Base-by-base conservation (phyloP, 2,888 invertebrate species). In the Pterostichus niger region DNA sequence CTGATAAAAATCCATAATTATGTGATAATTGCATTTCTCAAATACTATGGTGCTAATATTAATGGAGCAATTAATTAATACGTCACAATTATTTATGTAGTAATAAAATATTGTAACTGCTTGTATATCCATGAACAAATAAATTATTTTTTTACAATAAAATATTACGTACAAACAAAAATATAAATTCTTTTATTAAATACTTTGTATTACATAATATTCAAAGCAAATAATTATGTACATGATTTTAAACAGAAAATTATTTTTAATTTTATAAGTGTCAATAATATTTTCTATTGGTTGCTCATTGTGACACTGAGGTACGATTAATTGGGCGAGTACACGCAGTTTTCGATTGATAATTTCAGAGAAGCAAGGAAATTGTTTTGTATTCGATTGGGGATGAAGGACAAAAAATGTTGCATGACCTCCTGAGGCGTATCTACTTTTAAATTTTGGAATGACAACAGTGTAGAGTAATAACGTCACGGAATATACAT, bases 1-100 rank as follows among this genome's bases (percentile, higher is more conserved):
- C 31, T 31, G 31, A 7, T 4, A 75, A 75, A 75, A 75, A 75
- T 52, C 15, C 33, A 44, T 75, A 75, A 75, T 75, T 49, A 49
- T 75, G 52, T 49, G 49, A 75, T 75, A 75, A 75, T 75, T 75
- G 75, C 75, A 75, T 75, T 75, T 49, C 75, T 75, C 52, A 33
- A 75, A 75, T 75, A 75, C 40, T 75, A 75, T 52, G 31, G 31
- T 75, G 52, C 49, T 49, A 52, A 75, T 75, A 75, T 75, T 75
- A 75, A 75, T 75, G 52, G 75, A 52, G 75, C 52, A 75, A 75
- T 75, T 75, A 75, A 75, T 75, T 52, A 75, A 31, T 52, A 75
- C 33, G 75, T 75, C 75, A 75, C 75, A 75, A 75, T 75, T 75
- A 75, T 75, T 75, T 75, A 75, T 75, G 75, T 17, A 11, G 75